phyloP scores from a whole-genome alignment of 2,797 vertebrate species.

The Thripadectes ignobilis region DNA sequence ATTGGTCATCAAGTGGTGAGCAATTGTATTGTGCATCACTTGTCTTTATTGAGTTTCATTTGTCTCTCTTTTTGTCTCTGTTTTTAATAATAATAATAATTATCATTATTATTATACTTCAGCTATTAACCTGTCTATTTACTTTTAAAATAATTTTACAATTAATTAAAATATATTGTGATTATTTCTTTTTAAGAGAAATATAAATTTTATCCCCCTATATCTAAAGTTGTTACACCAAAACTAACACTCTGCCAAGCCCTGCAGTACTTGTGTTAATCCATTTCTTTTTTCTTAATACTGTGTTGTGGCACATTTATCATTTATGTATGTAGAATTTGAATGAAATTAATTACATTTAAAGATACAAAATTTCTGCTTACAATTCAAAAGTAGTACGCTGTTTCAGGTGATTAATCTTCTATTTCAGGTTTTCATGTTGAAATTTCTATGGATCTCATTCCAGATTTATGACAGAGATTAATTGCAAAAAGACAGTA shows the following conservation, averaged over 20 bases:
- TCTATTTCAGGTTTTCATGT: slow-evolving; percentile 19
- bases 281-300: slow-evolving; percentile 15
- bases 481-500: slow-evolving; percentile 52
- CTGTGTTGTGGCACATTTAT: not conserved
- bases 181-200: not conserved
- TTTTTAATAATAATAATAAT: not conserved
- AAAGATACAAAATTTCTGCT: slow-evolving; percentile 45
- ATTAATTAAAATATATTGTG: not conserved
- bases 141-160: fast-evolving
- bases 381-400: slow-evolving; percentile 45
- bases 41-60: not conserved
- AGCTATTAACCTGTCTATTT: not conserved
- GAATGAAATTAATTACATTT: slow-evolving; percentile 57
- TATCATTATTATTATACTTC: not conserved
- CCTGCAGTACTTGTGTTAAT: not conserved
- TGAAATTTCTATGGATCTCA: slow-evolving; percentile 23
- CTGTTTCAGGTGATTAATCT: slow-evolving; percentile 45
- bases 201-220: not conserved
- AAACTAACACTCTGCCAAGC: not conserved
- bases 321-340: not conserved
- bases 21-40: not conserved
- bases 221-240: not conserved
- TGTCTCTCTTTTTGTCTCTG: not conserved
- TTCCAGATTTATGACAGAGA: slow-evolving; percentile 54
- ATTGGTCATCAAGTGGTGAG: not conserved